Conservation (phyloP, 1,140 invertebrate genomes). For the Leptinotarsa defecta region DNA sequence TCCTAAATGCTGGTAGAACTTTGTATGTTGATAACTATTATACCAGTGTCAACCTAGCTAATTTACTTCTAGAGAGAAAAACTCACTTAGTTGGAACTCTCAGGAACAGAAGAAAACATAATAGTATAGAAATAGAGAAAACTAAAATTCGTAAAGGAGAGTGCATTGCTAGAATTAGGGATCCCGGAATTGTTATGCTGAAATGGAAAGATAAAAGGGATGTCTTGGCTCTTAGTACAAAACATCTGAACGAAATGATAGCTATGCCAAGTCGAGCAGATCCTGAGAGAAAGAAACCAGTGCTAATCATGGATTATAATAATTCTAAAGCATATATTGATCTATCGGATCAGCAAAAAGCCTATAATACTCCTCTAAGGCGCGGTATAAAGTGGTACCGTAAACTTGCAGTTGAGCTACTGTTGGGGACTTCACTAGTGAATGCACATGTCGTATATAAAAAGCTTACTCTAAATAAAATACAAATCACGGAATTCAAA, state of each 20-base stretch:
- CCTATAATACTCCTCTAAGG: slow-evolving; percentile 41
- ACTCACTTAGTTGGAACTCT: slow-evolving; percentile 58
- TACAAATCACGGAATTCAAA: background rate
- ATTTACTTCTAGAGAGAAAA: slow-evolving; percentile 54
- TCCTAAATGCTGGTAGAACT: slow-evolving; percentile 26
- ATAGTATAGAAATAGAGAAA: slow-evolving; percentile 50
- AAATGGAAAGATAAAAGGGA: slow-evolving; percentile 57
- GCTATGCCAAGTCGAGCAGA: slow-evolving; percentile 43
- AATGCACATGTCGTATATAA: background rate
- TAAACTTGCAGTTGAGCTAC: slow-evolving; percentile 18
- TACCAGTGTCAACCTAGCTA: slow-evolving; percentile 55
- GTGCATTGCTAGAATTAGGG: slow-evolving; percentile 47
- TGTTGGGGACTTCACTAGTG: background rate
- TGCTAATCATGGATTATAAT: slow-evolving; percentile 55
- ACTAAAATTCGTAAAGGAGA: slow-evolving; percentile 55
- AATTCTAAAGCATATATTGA: slow-evolving; percentile 48
- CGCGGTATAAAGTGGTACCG: slow-evolving; percentile 31
- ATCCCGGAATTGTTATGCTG: slow-evolving; percentile 53
- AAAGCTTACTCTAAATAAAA: background rate
- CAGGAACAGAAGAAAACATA: slow-evolving; percentile 50
- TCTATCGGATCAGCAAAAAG: slow-evolving; percentile 42
- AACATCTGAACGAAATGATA: slow-evolving; percentile 23
- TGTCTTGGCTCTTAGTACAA: slow-evolving; percentile 24
- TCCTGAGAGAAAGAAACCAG: slow-evolving; percentile 39
- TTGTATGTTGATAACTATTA: slow-evolving; percentile 52